Conservation (phyloP, 2,888 invertebrate genomes). For the Rhagonycha fulva region DNA sequence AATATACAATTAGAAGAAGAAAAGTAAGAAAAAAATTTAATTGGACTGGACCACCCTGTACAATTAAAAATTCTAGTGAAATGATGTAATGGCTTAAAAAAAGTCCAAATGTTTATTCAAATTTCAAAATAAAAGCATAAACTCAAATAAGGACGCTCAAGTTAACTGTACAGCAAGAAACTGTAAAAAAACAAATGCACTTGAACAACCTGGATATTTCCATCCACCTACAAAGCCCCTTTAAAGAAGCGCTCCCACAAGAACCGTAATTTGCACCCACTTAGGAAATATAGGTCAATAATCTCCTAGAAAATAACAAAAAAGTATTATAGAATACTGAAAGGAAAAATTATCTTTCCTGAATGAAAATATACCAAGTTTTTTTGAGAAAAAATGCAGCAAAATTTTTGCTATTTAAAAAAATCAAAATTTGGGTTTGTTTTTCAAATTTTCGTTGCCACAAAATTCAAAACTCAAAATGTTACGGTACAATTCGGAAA, state of each 20-base stretch:
- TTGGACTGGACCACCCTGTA: too few relatives aligned
- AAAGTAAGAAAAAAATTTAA: too few relatives aligned
- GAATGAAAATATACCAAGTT: neutral
- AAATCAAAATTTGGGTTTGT: neutral
- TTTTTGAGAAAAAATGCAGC: neutral
- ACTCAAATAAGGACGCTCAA: neutral
- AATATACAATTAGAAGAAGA: too few relatives aligned
- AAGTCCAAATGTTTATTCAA: neutral
- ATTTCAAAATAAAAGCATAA: neutral
- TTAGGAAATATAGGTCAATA: neutral
- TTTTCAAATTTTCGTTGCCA: too few relatives aligned
- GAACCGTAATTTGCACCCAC: neutral
- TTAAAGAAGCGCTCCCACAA: neutral
- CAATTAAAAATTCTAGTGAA: too few relatives aligned
- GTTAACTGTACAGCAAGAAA: neutral
- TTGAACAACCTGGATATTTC: neutral
- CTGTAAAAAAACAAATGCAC: neutral
- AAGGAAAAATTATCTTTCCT: neutral
- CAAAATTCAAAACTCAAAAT: too few relatives aligned
- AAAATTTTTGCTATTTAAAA: too few relatives aligned
- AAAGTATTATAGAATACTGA: neutral
- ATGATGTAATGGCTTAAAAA: too few relatives aligned
- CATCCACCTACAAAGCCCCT: neutral
- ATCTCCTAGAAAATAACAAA: neutral
- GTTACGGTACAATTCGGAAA: too few relatives aligned